phyloP scores from a whole-genome alignment of 2,113 vertebrate genomes.

The Dromiciops gliroides region DNA sequence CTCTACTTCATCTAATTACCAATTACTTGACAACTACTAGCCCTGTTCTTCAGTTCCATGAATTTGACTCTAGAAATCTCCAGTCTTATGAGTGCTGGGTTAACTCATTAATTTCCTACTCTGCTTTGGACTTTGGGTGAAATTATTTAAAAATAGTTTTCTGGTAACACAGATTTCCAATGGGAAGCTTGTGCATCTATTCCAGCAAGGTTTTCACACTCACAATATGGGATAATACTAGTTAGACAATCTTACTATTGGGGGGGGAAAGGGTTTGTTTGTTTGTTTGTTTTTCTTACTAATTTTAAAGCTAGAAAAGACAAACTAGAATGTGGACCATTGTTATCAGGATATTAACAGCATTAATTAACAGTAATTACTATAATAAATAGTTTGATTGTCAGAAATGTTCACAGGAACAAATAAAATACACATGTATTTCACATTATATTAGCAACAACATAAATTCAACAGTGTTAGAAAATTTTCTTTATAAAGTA shows the following conservation, averaged over 20 bases:
- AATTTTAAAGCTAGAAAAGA: neutral
- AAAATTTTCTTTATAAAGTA: no score
- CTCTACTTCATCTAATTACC: neutral
- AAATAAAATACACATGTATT: neutral
- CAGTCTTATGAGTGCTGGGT: neutral
- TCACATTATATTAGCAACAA: neutral
- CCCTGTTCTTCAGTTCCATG: neutral
- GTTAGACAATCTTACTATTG: neutral
- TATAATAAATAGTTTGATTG: neutral
- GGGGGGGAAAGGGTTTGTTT: neutral
- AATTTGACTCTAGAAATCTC: neutral
- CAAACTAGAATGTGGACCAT: neutral
- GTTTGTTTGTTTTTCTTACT: no score
- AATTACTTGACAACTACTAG: neutral
- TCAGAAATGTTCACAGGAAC: neutral
- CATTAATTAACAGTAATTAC: neutral
- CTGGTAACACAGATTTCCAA: neutral
- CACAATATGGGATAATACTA: neutral
- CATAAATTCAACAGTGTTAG: neutral
- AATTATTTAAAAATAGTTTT: neutral
- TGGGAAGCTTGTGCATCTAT: neutral
- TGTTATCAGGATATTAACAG: neutral
- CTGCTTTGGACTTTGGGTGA: neutral
- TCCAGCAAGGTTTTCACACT: neutral
- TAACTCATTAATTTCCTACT: neutral